These are phyloP conservation scores for Acanthopleura granulata DNA, from an alignment of 2,888 invertebrate species.

Conservation along the genomic window DNA sequence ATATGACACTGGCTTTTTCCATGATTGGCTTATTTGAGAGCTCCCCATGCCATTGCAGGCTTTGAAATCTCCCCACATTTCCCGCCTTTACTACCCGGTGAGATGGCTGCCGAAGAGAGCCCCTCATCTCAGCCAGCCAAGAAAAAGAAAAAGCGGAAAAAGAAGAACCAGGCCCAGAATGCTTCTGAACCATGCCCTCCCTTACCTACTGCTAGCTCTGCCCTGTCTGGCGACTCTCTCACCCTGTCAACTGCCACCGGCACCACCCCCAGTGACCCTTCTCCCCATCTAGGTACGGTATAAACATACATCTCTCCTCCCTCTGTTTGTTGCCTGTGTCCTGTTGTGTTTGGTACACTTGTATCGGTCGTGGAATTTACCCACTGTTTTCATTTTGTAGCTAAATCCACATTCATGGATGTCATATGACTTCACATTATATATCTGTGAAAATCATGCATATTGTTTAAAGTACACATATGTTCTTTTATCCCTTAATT, in stretches of 20 bases:
- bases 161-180: neutral
- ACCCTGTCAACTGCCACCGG: conserved; percentile 29
- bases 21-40: neutral
- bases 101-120: neutral
- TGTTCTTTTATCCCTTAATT: too few relatives aligned
- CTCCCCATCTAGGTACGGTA: conserved; percentile 3
- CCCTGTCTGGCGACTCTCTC: conserved; percentile 24
- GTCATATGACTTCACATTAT: too few relatives aligned
- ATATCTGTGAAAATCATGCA: too few relatives aligned
- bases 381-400: too few relatives aligned
- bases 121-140: neutral
- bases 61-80: conserved; percentile 41
- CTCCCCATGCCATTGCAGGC: conserved; percentile 47
- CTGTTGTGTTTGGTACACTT: too few relatives aligned
- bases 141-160: conserved; percentile 8
- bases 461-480: too few relatives aligned
- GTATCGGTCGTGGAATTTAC: too few relatives aligned
- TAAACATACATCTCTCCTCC: neutral
- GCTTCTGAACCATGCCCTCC: conserved; percentile 5
- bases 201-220: conserved; percentile 21
- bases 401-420: too few relatives aligned
- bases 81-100: conserved; percentile 7
- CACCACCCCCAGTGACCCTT: conserved; percentile 13
- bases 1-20: too few relatives aligned
- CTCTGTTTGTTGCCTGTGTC: too few relatives aligned